Conservation (phyloP, 2,113 vertebrate genomes). For the Nannospalax galili region DNA sequence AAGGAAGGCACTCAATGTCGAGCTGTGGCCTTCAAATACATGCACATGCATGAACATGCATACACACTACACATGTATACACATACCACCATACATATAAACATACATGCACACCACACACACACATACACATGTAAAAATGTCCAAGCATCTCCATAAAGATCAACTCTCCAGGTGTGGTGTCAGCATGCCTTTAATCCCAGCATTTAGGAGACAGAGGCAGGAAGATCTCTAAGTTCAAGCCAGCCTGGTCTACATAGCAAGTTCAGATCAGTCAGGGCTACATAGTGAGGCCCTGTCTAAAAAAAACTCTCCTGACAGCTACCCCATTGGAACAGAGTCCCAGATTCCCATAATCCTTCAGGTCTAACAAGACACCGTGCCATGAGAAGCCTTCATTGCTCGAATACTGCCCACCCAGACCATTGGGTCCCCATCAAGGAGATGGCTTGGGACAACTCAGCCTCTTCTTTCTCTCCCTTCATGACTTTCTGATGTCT, state of each 20-base stretch:
- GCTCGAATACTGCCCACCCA: background rate
- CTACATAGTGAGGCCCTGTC: too few species aligned
- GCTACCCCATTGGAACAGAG: background rate
- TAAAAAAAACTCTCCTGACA: background rate
- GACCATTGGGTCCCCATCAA: background rate
- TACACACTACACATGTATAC: too few species aligned
- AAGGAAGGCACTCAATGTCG: background rate
- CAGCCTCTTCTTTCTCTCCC: fast-evolving
- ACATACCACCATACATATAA: too few species aligned
- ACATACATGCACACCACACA: too few species aligned
- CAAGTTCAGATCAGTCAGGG: too few species aligned
- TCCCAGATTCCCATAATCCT: background rate
- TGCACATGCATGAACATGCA: background rate
- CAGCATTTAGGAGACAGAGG: too few species aligned
- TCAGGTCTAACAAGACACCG: background rate
- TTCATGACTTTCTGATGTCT: background rate
- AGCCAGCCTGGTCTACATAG: too few species aligned
- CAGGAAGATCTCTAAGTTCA: too few species aligned
- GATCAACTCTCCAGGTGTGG: background rate
- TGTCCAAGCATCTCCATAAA: background rate
- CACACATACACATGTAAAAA: too few species aligned
- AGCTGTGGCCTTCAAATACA: background rate
- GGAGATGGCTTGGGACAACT: background rate
- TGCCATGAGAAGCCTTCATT: background rate
- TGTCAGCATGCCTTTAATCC: too few species aligned